phyloP scores from a whole-genome alignment of 1,140 invertebrate genomes.

The Bactericera cockerelli region DNA sequence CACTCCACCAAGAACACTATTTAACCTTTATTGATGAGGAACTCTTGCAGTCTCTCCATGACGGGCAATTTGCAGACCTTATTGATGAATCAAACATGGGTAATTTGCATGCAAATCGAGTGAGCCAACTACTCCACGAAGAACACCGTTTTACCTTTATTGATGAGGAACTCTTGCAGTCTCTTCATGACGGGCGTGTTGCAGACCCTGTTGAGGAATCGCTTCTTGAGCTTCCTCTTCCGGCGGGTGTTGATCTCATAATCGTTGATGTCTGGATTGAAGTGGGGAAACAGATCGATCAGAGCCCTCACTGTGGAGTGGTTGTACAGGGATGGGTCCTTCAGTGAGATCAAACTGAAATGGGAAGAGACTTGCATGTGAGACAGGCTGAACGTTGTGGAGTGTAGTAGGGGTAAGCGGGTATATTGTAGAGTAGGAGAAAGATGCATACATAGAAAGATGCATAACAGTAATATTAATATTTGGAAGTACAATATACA shows the following conservation, averaged over 20 bases:
- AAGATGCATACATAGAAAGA: too few relatives aligned
- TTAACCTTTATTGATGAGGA: too few relatives aligned
- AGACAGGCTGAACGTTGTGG: too few relatives aligned
- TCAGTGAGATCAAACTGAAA: not conserved
- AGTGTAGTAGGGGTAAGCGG: too few relatives aligned
- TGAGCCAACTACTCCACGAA: too few relatives aligned
- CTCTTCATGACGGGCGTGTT: not conserved
- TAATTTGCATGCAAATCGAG: too few relatives aligned
- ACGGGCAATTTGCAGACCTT: not conserved
- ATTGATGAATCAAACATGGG: too few relatives aligned
- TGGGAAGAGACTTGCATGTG: too few relatives aligned
- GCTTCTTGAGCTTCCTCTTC: not conserved
- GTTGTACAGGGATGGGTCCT: not conserved
- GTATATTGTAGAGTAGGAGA: too few relatives aligned
- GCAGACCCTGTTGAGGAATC: conserved; percentile 3
- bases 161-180: not conserved
- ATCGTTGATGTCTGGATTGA: not conserved
- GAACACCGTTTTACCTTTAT: not conserved
- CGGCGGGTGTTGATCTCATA: not conserved
- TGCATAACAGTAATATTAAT: too few relatives aligned
- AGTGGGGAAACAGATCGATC: not conserved
- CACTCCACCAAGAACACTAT: too few relatives aligned
- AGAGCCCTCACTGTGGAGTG: not conserved
- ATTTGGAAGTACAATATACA: too few relatives aligned
- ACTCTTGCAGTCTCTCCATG: not conserved